Evolutionary conservation across 2,113 vertebrate species (phyloP), one percentile per base, ranked within the genome.

Genomic region (Microcebus murinus): DNA sequence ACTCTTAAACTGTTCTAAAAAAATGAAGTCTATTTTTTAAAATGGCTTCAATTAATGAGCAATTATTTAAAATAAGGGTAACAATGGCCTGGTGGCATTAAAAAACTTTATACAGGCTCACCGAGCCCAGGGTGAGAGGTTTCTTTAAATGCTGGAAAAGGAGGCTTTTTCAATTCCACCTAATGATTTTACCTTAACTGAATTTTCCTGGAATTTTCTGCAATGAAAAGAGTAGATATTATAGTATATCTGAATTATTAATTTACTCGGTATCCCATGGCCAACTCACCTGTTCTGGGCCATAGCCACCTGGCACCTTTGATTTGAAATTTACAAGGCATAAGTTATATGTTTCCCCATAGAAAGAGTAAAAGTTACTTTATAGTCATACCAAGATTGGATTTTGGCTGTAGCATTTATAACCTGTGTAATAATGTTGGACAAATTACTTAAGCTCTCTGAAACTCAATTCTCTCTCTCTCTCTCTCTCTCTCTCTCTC

Each of bases 51-150:
- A 36, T 39, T 17, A 81, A 50, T 63, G 39, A 92, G 25, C 3
- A 39, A 23, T 76, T 65, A 88, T n/a, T 95, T 91, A 67, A 93
- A 93, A 67, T 95, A 86, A 89, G 27, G 88, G 63, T 48, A 25
- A 74, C 21, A 76, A 63, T 52, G 45, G 3, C 2, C 31, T 67
- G 31, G 80, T 91, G 45, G 9, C 34, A 36, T 55, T 67, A 34
- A 55, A 82, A 9, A 10, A 25, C 15, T 85, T 86, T n/a, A 50
- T 57, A 13, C 11, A 42, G 3, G 13, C 10, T 92, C 50, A 70
- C 48, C 1, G 70, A 87, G 14, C 55, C 67, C 57, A 77, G 20
- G 57, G 8, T 29, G 63, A 34, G 29, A 3, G 63, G 63, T 31
- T 31, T 83, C 29, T 85, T 70, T 36, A 85, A 85, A 10, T 82